Evolutionary conservation across 2,797 vertebrate genomes (phyloP).

Genomic region (Periparus ater): DNA sequence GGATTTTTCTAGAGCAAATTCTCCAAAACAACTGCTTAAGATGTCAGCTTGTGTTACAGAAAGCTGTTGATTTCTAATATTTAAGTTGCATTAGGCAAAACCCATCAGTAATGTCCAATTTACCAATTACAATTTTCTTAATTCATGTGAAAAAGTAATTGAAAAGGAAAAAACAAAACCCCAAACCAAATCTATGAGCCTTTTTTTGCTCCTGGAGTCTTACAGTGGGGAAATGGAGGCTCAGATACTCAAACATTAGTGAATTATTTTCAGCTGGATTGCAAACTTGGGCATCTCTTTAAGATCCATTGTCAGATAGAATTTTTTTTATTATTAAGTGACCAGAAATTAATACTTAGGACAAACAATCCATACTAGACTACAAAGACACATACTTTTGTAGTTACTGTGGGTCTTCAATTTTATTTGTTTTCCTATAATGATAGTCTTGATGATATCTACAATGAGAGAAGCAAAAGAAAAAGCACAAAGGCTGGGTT

Average conservation of each 20-base stretch:
- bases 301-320: background rate
- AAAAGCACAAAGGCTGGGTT: background rate
- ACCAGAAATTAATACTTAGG: background rate
- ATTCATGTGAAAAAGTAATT: background rate
- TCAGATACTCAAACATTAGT: background rate
- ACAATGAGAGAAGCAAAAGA: background rate
- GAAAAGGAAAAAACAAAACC: background rate
- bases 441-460: background rate
- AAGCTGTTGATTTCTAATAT: background rate
- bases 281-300: background rate
- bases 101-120: background rate
- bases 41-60: background rate
- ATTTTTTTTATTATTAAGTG: background rate
- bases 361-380: background rate
- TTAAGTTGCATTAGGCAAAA: background rate
- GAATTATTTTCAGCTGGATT: background rate
- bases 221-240: background rate
- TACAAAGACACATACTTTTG: background rate
- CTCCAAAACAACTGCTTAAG: background rate
- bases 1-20: background rate
- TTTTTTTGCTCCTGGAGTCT: background rate
- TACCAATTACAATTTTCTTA: background rate
- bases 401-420: background rate
- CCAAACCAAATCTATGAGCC: background rate
- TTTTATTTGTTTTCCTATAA: background rate